A percentile compares a stretch with the other conserved stretches of the same genome.
Conservation (phyloP, 2,888 invertebrate genomes). For the Spilarctia lutea region DNA sequence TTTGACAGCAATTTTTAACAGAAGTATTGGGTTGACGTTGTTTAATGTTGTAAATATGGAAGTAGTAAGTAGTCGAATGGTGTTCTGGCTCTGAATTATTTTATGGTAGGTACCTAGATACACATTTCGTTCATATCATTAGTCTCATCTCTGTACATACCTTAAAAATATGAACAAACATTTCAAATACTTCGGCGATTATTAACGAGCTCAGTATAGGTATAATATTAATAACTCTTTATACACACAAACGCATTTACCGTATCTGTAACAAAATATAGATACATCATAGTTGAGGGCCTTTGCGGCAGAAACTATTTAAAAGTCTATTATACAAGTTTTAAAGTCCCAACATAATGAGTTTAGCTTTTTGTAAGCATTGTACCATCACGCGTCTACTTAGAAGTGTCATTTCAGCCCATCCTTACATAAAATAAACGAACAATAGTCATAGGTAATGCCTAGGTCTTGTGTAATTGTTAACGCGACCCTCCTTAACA, state of each 20-base stretch:
- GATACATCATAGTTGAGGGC: slow-evolving; percentile 10
- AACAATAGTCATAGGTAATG: slow-evolving; percentile 60
- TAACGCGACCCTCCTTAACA: slow-evolving; percentile 67
- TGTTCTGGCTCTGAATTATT: background rate
- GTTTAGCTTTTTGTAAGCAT: slow-evolving; percentile 50
- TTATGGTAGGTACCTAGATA: background rate
- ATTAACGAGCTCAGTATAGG: too few species aligned
- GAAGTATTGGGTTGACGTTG: too few species aligned
- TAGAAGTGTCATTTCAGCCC: slow-evolving; percentile 54
- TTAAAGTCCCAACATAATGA: slow-evolving; percentile 33
- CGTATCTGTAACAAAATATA: slow-evolving; percentile 1
- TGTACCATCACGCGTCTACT: slow-evolving; percentile 64
- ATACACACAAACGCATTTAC: background rate
- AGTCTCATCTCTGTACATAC: background rate
- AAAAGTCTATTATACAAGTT: slow-evolving; percentile 23
- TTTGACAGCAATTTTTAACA: background rate
- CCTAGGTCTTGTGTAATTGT: slow-evolving; percentile 73
- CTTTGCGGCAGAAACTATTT: slow-evolving; percentile 18
- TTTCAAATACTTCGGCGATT: background rate
- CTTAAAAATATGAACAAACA: background rate
- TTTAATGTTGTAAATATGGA: too few species aligned
- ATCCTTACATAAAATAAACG: slow-evolving; percentile 56
- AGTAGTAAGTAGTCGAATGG: too few species aligned
- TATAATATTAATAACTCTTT: background rate
- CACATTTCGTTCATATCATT: background rate